phyloP scores from a whole-genome alignment of 53 echinoderm and acorn worm species.

The Temnopleurus reevesii region DNA sequence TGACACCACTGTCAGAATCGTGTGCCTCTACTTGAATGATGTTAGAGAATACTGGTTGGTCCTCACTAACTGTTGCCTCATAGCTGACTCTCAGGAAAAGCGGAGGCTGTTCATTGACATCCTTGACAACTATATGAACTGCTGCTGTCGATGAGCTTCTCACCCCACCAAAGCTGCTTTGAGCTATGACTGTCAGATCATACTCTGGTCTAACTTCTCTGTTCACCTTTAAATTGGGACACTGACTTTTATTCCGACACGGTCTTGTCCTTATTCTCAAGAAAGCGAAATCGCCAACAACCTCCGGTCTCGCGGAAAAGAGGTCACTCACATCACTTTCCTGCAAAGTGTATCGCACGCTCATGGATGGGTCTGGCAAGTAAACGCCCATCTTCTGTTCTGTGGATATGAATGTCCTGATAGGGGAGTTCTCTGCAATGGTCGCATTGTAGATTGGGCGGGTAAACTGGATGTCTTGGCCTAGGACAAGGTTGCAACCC shows the following conservation, averaged over 20 bases:
- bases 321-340: conserved; percentile 57
- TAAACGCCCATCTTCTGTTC: conserved; percentile 94
- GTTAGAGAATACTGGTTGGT: conserved; percentile 74
- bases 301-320: conserved; percentile 69
- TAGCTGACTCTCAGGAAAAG: conserved; percentile 74
- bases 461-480: conserved; percentile 80
- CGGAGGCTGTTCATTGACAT: conserved; percentile 90
- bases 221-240: conserved; percentile 69
- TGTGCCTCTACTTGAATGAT: conserved; percentile 81
- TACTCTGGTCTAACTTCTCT: conserved; percentile 78
- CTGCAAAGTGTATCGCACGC: conserved; percentile 63
- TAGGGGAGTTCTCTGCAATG: conserved; percentile 85
- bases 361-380: conserved; percentile 62
- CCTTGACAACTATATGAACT: conserved; percentile 69
- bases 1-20: conserved; percentile 92
- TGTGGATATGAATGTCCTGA: conserved; percentile 82
- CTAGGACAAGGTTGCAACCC: conserved; percentile 26
- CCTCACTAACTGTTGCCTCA: conserved; percentile 70
- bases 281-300: conserved; percentile 91
- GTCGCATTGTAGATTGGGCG: conserved; percentile 83
- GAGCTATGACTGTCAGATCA: conserved; percentile 61
- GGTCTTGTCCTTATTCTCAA: conserved; percentile 76
- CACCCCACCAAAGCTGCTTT: conserved; percentile 36
- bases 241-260: conserved; percentile 63
- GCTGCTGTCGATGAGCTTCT: conserved; percentile 35